Conservation (phyloP, 2,113 vertebrate genomes). For the Arothron firmamentum region DNA sequence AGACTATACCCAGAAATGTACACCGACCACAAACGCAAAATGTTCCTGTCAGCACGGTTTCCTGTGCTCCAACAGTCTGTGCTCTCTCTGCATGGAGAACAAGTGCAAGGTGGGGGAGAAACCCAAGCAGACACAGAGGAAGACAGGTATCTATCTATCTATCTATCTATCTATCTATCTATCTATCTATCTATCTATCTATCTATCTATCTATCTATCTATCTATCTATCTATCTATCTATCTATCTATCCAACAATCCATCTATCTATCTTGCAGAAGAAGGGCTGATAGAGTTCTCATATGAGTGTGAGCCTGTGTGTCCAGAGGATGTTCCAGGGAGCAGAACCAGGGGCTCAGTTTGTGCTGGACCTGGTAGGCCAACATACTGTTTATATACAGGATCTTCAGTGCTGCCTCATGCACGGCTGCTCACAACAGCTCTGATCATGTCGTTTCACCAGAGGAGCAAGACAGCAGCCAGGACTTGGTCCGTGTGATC, state of each 20-base stretch:
- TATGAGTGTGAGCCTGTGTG: constrained; percentile 37
- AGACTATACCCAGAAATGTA: constrained; percentile 49
- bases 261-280: too few relatives aligned
- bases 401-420: not conserved
- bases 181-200: too few relatives aligned
- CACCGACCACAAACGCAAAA: constrained; percentile 30
- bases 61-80: constrained; percentile 55
- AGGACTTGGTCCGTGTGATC: not conserved
- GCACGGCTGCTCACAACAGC: not conserved
- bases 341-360: constrained; percentile 45
- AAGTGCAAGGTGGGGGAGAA: constrained; percentile 24
- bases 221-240: too few relatives aligned
- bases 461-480: not conserved
- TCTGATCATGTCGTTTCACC: constrained; percentile 10
- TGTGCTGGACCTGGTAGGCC: constrained; percentile 10
- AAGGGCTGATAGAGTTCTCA: not conserved
- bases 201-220: too few relatives aligned
- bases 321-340: constrained; percentile 26
- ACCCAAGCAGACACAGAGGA: not conserved
- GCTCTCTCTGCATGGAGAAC: constrained; percentile 41
- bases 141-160: not conserved
- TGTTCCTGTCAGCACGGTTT: constrained; percentile 53
- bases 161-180: too few relatives aligned
- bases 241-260: too few relatives aligned
- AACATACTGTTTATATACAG: not conserved